Percentiles rank a stretch among this genome's conserved stretches.
These are phyloP conservation scores for Hylaeus anthracinus DNA, from an alignment of 1,140 invertebrate species.

Conservation along the genomic window DNA sequence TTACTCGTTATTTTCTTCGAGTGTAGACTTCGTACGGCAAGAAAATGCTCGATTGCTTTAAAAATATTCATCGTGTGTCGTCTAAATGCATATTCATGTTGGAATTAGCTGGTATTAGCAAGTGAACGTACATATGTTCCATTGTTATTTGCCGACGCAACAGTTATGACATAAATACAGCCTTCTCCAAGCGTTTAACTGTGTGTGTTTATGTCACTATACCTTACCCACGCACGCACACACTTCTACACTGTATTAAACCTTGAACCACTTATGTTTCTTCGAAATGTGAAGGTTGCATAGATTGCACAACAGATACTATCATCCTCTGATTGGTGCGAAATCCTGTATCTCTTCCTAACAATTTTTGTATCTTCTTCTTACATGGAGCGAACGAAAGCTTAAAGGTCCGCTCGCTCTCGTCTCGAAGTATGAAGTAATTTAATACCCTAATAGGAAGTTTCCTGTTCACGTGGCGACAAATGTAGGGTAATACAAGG, in stretches of 20 bases:
- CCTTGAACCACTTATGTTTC: conserved; percentile 73
- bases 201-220: neutral
- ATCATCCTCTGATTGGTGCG: conserved; percentile 66
- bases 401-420: conserved; percentile 10
- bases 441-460: conserved; percentile 68
- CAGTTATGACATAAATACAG: conserved; percentile 12
- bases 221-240: neutral
- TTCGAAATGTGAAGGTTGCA: conserved; percentile 52
- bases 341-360: conserved; percentile 55
- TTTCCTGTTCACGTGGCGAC: conserved; percentile 73
- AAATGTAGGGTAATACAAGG: conserved; percentile 44
- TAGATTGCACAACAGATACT: conserved; percentile 69
- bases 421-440: conserved; percentile 43
- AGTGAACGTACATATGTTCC: neutral
- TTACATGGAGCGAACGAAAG: conserved; percentile 25
- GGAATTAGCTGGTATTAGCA: no score
- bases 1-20: neutral
- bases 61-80: neutral
- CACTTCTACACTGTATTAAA: conserved; percentile 40
- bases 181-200: neutral
- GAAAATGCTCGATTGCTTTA: neutral
- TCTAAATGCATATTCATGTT: neutral
- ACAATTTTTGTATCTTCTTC: conserved; percentile 58
- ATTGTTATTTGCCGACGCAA: neutral
- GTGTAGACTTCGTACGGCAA: neutral